These are phyloP conservation scores for Penaeus indicus DNA, from an alignment of 1,140 invertebrate genomes.

Conservation along the genomic window DNA sequence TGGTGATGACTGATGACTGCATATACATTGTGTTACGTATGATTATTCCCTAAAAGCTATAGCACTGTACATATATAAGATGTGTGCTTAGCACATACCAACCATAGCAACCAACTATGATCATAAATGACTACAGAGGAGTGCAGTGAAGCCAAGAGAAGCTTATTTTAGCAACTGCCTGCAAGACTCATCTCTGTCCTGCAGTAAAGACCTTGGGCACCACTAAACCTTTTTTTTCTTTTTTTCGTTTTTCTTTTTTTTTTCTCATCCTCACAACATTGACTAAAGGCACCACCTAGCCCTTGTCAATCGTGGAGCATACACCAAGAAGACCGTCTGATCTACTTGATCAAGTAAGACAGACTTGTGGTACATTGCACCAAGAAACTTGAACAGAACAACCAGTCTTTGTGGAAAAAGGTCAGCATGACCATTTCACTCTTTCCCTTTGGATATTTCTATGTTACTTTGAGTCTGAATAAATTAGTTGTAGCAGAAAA, in stretches of 20 bases:
- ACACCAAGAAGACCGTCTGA: no score
- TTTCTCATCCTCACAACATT: not conserved
- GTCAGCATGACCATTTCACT: no score
- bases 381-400: no score
- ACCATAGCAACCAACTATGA: constrained; percentile 35
- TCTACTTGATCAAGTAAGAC: no score
- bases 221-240: not conserved
- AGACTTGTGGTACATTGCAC: no score
- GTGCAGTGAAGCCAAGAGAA: constrained; percentile 3
- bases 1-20: constrained; percentile 12
- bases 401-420: no score
- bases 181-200: constrained; percentile 4
- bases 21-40: constrained; percentile 38
- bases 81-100: constrained; percentile 50
- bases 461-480: no score
- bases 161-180: not conserved
- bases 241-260: not conserved
- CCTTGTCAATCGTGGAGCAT: no score
- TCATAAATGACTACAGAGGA: constrained; percentile 7
- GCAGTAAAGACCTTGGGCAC: constrained; percentile 20
- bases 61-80: constrained; percentile 44
- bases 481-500: no score
- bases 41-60: constrained; percentile 26
- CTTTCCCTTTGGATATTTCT: no score
- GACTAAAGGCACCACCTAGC: not conserved